These are phyloP conservation scores for Nomada fabriciana DNA, from an alignment of 2,888 invertebrate genomes.

Conservation along the genomic window DNA sequence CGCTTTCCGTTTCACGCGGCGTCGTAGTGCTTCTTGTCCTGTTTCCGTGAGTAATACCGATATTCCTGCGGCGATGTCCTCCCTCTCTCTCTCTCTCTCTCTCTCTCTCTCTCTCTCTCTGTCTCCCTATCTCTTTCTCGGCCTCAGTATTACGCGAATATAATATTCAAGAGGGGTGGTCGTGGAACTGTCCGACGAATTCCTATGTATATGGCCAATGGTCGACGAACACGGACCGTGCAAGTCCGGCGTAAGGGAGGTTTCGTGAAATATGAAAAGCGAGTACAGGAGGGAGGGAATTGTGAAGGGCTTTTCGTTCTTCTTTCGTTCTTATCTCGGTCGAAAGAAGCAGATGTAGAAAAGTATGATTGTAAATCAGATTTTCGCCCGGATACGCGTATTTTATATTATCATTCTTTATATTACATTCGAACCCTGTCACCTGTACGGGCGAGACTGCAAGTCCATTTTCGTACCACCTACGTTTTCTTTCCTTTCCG, in stretches of 20 bases:
- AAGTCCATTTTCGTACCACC: too few species aligned
- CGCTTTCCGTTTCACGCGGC: slow-evolving; percentile 42
- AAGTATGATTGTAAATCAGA: neutral
- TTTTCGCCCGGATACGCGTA: neutral
- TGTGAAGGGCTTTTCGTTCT: slow-evolving; percentile 14
- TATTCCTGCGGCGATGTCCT: slow-evolving; percentile 60
- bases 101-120: neutral
- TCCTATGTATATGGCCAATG: slow-evolving; percentile 38
- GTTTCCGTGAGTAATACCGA: slow-evolving; percentile 58
- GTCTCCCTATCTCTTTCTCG: neutral
- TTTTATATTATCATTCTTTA: too few species aligned
- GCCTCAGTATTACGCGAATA: slow-evolving; percentile 62
- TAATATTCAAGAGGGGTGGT: slow-evolving; percentile 66
- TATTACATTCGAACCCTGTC: too few species aligned
- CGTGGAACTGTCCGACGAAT: slow-evolving; percentile 46
- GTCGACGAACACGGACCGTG: slow-evolving; percentile 2
- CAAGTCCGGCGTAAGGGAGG: slow-evolving; percentile 9
- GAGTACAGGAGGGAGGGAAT: slow-evolving; percentile 22
- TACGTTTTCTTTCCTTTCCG: neutral
- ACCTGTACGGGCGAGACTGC: too few species aligned
- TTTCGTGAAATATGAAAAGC: slow-evolving; percentile 45
- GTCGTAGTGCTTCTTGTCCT: slow-evolving; percentile 36
- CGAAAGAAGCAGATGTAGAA: too few species aligned
- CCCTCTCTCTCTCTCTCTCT: neutral
- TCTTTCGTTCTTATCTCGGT: neutral